Percentiles rank a stretch among this genome's conserved stretches.
Conservation (phyloP, 2,113 vertebrate genomes). For the Perca flavescens region DNA sequence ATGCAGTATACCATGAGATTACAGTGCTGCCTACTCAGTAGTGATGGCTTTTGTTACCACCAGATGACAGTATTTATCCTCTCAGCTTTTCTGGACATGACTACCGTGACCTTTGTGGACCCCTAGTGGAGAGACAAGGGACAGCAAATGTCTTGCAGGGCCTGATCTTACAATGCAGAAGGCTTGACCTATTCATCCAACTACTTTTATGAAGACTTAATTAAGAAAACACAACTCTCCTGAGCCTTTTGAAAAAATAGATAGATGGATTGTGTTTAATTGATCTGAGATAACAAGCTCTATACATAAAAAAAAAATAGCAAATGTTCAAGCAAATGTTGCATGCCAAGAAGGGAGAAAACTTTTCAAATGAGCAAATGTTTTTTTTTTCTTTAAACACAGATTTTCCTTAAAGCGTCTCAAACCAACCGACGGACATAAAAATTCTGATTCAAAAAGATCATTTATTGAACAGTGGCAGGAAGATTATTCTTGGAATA, state of each 20-base stretch:
- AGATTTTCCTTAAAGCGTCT: conserved; percentile 16
- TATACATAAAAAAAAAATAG: not conserved
- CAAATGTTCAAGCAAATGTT: not conserved
- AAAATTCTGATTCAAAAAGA: conserved; percentile 56
- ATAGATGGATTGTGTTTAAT: not conserved
- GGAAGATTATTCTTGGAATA: conserved; percentile 74
- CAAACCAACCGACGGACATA: conserved; percentile 15
- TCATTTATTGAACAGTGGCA: conserved; percentile 66
- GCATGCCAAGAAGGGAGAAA: not conserved
- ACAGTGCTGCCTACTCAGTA: conserved; percentile 21
- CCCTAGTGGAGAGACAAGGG: conserved; percentile 65
- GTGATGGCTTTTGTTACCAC: conserved; percentile 76
- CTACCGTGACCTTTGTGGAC: conserved; percentile 57
- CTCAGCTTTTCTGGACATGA: conserved; percentile 57
- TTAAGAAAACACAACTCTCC: not conserved
- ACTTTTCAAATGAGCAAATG: not conserved
- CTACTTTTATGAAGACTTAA: not conserved
- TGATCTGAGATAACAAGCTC: not conserved
- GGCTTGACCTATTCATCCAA: not conserved
- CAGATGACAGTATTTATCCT: conserved; percentile 82
- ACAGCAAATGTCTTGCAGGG: conserved; percentile 17
- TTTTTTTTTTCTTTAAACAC: not conserved
- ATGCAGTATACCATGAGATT: not conserved
- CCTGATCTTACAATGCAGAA: conserved; percentile 4
- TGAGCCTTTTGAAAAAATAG: not conserved